Evolutionary conservation across 2,113 vertebrate genomes (phyloP), one percentile per base, ranked within the genome.

Genomic region (Dipodomys stephensi): DNA sequence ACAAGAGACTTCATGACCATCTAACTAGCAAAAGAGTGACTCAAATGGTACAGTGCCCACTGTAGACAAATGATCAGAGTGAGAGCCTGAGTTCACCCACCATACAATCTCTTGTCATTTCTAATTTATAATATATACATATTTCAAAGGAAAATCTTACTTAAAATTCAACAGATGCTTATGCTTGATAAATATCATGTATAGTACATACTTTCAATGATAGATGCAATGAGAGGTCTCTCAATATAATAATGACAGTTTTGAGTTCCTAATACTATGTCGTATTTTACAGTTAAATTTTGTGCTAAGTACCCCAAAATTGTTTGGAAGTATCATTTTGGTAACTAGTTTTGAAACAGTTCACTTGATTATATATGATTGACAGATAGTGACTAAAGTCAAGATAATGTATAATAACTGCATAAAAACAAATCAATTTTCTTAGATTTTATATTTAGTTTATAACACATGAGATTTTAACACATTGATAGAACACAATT

Each of bases 81-180:
- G 53, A 16, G 53, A 16, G 53, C 15, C 15, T 57, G 53, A 4
- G 53, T 13, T 57, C 12, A 57, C 18, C 15, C 15, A 4, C 15
- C 53, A 57, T 16, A 23, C 62, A 23, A 64, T 23, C 62, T 92
- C 0, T 4, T 87, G 16, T 77, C 11, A 69, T 83, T 69, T 90
- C 53, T 13, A 81, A 83, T 20, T 6, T 19, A 46, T 69, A 46
- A 90, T 82, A 60, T 62, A 28, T 92, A 68, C 5, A 1, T 7
- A 64, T 60, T 83, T 90, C 44, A 83, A 81, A 67, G 19, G 1
- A 22, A 82, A 65, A 92, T 46, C 2, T 0, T 82, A 76, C 44
- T 68, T 44, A 73, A 95, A 93, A 88, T 91, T 91, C 60, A 90
- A 79, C 13, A 39, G 19, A 30, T 65, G 15, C 8, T 82, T 28